Evolutionary conservation across 2,888 invertebrate genomes (phyloP).

Genomic region (Phymatocera aterrima): DNA sequence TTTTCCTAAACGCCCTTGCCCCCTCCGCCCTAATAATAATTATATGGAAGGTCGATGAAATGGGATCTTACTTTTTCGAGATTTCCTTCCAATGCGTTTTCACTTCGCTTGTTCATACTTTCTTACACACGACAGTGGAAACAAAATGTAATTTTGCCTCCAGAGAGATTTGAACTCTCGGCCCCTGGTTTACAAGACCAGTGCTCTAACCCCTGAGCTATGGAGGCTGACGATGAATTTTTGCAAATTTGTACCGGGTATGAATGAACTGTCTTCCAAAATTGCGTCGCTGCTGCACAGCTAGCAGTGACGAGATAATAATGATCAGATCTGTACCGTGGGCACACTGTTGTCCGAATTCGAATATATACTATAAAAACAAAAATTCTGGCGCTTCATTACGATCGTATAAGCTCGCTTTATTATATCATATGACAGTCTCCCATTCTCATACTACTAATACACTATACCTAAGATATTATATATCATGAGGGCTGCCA

Average conservation of each 20-base stretch:
- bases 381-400: too few species aligned
- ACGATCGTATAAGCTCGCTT: too few species aligned
- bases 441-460: background rate
- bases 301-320: too few species aligned
- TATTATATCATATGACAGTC: background rate
- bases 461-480: background rate
- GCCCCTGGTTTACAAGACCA: conserved; percentile 44
- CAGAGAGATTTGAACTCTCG: conserved; percentile 44
- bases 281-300: too few species aligned
- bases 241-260: background rate
- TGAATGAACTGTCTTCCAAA: background rate
- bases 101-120: too few species aligned
- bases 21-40: too few species aligned
- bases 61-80: too few species aligned
- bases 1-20: too few species aligned
- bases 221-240: conserved; percentile 9
- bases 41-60: background rate
- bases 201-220: conserved; percentile 44
- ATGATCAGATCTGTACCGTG: too few species aligned
- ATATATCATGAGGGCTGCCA: background rate
- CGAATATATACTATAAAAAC: too few species aligned
- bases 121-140: background rate
- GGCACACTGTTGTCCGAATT: too few species aligned
- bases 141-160: background rate
- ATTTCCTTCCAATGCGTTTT: too few species aligned